Evolutionary conservation across 2,888 invertebrate genomes (phyloP).

Genomic region (Rhagonycha fulva): DNA sequence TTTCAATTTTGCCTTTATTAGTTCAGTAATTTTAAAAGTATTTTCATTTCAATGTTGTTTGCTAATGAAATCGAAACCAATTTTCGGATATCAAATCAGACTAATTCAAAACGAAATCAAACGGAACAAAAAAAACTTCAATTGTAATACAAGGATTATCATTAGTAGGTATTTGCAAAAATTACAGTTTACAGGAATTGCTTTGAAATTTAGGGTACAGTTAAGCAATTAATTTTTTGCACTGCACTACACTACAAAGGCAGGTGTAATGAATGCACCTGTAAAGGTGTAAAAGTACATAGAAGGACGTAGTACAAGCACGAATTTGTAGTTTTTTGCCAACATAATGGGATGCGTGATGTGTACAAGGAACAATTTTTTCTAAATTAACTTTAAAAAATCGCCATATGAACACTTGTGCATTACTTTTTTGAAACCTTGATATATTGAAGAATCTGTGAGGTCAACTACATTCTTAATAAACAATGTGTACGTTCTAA

Average conservation of each 20-base stretch:
- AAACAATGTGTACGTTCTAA: slow-evolving; percentile 31
- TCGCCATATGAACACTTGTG: slow-evolving; percentile 9
- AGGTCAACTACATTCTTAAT: slow-evolving; percentile 30
- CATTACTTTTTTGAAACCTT: slow-evolving; percentile 18
- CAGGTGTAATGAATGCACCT: slow-evolving; percentile 24
- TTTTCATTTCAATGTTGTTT: not conserved
- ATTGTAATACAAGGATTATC: not conserved
- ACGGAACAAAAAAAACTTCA: not conserved
- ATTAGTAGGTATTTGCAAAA: not conserved
- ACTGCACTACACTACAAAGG: not conserved
- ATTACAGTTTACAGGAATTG: not conserved
- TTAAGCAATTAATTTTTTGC: slow-evolving; percentile 10
- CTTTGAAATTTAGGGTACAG: not conserved
- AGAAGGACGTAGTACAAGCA: not conserved
- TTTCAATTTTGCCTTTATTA: too few relatives aligned
- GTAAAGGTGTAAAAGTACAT: not conserved
- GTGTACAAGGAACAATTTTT: not conserved
- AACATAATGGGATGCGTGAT: not conserved
- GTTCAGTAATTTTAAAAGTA: too few relatives aligned
- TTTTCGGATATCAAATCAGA: too few relatives aligned
- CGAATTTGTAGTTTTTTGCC: not conserved
- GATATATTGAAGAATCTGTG: slow-evolving; percentile 24
- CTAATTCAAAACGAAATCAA: not conserved
- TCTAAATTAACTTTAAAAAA: not conserved
- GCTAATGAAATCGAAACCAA: not conserved